Conservation (phyloP, 2,888 invertebrate genomes). For the Melanchra persicariae region DNA sequence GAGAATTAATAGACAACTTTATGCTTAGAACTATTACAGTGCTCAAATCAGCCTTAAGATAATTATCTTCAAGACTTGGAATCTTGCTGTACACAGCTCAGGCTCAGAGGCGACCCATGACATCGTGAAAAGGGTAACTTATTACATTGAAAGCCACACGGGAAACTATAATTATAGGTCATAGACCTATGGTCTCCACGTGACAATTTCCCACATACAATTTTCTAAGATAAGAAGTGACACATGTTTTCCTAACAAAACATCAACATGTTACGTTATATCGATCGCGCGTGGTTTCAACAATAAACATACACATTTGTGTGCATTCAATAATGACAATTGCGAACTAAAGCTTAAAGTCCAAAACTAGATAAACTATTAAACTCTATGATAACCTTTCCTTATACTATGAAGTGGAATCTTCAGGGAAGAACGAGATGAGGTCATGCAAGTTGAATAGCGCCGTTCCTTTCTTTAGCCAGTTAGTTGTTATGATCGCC, state of each 20-base stretch:
- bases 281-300: conserved; percentile 22
- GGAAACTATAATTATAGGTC: neutral
- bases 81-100: no score
- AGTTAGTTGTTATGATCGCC: conserved; percentile 6
- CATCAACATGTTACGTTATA: conserved; percentile 26
- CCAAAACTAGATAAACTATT: conserved; percentile 54
- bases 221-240: conserved; percentile 29
- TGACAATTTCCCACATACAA: conserved; percentile 16
- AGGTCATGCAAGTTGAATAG: conserved; percentile 1
- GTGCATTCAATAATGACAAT: conserved; percentile 25
- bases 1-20: no score
- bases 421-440: conserved; percentile 20
- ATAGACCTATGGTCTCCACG: conserved; percentile 38
- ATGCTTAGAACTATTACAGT: no score
- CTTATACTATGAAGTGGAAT: neutral
- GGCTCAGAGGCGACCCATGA: no score
- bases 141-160: neutral
- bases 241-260: conserved; percentile 39
- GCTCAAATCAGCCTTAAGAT: no score
- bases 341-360: conserved; percentile 45
- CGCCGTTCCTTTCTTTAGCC: conserved; percentile 13
- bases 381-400: conserved; percentile 46
- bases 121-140: no score
- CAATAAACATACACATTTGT: conserved; percentile 9
- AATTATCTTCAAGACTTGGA: no score